Conservation (phyloP, 2,797 vertebrate species). For the Nannoperca obscura region DNA sequence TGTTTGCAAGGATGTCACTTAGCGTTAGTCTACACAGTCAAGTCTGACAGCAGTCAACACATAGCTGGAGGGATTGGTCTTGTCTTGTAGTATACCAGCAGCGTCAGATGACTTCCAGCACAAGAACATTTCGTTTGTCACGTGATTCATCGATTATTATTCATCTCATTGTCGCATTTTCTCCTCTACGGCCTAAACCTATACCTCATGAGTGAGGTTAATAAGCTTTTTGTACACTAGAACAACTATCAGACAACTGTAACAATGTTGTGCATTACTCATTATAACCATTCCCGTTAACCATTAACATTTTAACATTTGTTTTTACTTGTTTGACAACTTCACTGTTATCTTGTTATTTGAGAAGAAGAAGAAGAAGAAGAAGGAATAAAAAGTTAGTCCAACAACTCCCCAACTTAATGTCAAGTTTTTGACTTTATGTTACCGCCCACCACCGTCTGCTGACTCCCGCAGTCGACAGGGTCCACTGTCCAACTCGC, state of each 20-base stretch:
- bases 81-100: background rate
- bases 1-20: background rate
- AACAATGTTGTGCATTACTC: background rate
- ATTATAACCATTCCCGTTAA: background rate
- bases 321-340: no score
- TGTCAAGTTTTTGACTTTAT: background rate
- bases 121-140: background rate
- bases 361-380: no score
- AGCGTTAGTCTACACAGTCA: background rate
- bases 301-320: no score
- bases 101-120: background rate
- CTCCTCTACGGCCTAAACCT: no score
- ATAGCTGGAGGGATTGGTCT: background rate
- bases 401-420: background rate
- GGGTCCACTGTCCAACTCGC: constrained; percentile 12
- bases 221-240: no score
- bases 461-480: background rate
- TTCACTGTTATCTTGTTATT: background rate
- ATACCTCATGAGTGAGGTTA: background rate
- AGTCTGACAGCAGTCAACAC: background rate
- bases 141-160: background rate
- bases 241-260: background rate
- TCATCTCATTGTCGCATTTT: background rate
- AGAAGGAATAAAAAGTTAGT: background rate
- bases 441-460: background rate